Conservation (phyloP, 2,113 vertebrate species). For the Dissostichus mawsoni region DNA sequence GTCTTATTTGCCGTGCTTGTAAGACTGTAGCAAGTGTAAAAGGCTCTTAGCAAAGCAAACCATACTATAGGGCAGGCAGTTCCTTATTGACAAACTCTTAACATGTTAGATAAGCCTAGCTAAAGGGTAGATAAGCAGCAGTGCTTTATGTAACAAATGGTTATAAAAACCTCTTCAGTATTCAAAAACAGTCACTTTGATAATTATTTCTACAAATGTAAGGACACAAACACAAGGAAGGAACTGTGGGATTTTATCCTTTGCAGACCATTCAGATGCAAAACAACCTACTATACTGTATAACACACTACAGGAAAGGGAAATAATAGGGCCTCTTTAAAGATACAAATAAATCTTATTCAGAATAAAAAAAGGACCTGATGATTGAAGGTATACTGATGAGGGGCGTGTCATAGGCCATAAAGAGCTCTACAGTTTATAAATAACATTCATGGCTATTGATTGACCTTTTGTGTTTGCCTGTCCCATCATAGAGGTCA, state of each 20-base stretch:
- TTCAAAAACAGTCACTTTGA: background rate
- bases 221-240: background rate
- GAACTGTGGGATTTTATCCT: too few species aligned
- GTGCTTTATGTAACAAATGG: slow-evolving; percentile 5
- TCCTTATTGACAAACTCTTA: background rate
- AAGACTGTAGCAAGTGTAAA: background rate
- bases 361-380: background rate
- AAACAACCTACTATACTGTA: too few species aligned
- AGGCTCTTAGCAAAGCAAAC: slow-evolving; percentile 8
- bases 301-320: too few species aligned
- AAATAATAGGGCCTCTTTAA: background rate
- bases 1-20: background rate
- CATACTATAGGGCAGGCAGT: background rate
- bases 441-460: background rate
- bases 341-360: background rate
- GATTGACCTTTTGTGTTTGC: slow-evolving; percentile 1
- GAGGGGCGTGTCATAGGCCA: background rate
- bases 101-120: background rate
- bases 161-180: background rate
- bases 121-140: background rate
- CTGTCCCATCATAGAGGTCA: slow-evolving; percentile 3
- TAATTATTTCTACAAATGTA: background rate
- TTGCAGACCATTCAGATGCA: too few species aligned
- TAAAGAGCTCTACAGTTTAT: background rate
- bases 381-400: background rate